Conservation (phyloP, 2,888 invertebrate species). For the Plutella xylostella region DNA sequence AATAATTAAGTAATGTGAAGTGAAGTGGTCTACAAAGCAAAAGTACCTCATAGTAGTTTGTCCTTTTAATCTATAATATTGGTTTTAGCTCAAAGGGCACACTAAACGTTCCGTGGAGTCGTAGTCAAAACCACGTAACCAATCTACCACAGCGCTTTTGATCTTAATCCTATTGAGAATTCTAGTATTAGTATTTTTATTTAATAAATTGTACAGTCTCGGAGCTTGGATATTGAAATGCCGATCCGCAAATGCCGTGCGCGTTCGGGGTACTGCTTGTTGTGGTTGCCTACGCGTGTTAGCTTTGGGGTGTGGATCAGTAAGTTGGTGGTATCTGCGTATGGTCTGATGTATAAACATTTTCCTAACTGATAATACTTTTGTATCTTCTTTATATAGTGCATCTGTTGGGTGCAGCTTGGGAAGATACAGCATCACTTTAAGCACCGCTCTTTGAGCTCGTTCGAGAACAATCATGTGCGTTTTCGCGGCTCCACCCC, state of each 20-base stretch:
- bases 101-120: neutral
- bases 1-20: too few relatives aligned
- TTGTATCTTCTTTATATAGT: neutral
- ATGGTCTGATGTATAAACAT: neutral
- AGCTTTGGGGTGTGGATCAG: neutral
- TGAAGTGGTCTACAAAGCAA: too few relatives aligned
- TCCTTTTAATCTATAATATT: too few relatives aligned
- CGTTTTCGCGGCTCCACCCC: conserved; percentile 4
- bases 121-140: neutral
- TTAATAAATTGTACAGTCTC: too few relatives aligned
- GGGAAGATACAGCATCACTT: neutral
- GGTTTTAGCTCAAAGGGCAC: too few relatives aligned
- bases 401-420: neutral
- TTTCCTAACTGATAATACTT: neutral
- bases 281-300: too few relatives aligned
- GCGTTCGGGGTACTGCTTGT: too few relatives aligned
- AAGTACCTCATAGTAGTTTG: too few relatives aligned
- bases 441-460: neutral
- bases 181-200: neutral
- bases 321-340: neutral
- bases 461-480: neutral
- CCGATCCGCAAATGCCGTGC: too few relatives aligned
- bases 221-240: too few relatives aligned
- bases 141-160: neutral
- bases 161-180: neutral